phyloP scores from a whole-genome alignment of 2,888 invertebrate genomes.

The Tortricodes alternella region DNA sequence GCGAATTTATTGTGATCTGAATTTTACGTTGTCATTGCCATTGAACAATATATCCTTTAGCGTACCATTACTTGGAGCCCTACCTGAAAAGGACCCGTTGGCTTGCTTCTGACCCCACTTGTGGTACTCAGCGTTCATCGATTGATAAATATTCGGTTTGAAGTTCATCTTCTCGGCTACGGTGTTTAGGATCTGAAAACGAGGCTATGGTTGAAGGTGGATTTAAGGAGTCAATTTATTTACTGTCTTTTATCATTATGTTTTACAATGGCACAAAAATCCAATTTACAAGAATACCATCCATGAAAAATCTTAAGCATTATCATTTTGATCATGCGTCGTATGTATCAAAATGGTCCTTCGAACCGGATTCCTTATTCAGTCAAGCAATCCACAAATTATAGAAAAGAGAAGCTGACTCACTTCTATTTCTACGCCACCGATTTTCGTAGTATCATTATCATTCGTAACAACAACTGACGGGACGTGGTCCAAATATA shows the following conservation, averaged over 20 bases:
- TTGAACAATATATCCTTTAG: no score
- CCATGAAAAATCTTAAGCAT: no score
- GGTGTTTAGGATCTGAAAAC: constrained; percentile 84
- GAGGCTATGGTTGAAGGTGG: background rate
- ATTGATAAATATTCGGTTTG: constrained; percentile 85
- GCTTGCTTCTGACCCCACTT: constrained; percentile 86
- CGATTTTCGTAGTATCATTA: constrained; percentile 66
- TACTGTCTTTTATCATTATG: no score
- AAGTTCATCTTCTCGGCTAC: constrained; percentile 89
- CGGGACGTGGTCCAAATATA: constrained; percentile 86
- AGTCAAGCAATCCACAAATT: no score
- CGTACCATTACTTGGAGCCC: no score
- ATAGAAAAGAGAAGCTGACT: no score
- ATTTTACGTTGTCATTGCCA: no score
- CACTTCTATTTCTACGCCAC: constrained; percentile 88
- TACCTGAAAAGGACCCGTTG: constrained; percentile 87
- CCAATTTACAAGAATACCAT: no score
- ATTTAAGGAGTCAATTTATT: background rate
- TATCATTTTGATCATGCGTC: no score
- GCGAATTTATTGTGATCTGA: no score
- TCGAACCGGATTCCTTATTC: background rate
- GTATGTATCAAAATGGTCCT: background rate
- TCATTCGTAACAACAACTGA: constrained; percentile 78
- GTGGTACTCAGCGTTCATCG: constrained; percentile 81
- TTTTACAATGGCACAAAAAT: no score